phyloP scores from a whole-genome alignment of 37 sponge, comb jelly and placozoan genomes.

The Bolinopsis microptera region DNA sequence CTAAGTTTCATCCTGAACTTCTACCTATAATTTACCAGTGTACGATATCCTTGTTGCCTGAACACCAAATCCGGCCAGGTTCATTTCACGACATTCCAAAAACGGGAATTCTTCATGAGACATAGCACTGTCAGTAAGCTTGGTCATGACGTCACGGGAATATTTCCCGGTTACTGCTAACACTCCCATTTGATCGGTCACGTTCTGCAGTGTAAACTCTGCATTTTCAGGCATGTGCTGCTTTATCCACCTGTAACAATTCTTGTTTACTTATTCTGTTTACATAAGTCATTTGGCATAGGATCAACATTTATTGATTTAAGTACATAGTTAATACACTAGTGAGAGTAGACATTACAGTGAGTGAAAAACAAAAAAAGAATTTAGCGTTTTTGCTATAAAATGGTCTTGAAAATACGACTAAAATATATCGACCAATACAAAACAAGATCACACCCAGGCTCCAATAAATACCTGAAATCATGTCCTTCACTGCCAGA shows the following conservation, averaged over 20 bases:
- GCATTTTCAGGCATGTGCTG: constrained; percentile 44
- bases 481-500: constrained; percentile 61
- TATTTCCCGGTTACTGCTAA: constrained; percentile 65
- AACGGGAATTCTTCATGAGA: constrained; percentile 63
- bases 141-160: constrained; percentile 67
- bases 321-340: not conserved
- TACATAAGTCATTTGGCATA: not conserved
- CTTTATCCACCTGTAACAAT: constrained; percentile 38
- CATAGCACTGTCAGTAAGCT: constrained; percentile 5
- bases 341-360: too few relatives aligned
- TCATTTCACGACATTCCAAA: constrained; percentile 35
- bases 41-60: constrained; percentile 63
- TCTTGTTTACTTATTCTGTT: too few relatives aligned
- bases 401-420: too few relatives aligned
- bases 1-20: not conserved
- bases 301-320: not conserved
- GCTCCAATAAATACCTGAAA: constrained; percentile 66
- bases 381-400: too few relatives aligned
- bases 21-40: constrained; percentile 43
- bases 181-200: constrained; percentile 67
- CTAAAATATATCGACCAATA: too few relatives aligned
- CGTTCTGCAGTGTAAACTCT: constrained; percentile 64
- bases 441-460: too few relatives aligned
- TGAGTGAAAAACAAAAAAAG: too few relatives aligned
- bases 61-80: constrained; percentile 13